Conservation (phyloP, 2,113 vertebrate species). For the Laterallus jamaicensis region DNA sequence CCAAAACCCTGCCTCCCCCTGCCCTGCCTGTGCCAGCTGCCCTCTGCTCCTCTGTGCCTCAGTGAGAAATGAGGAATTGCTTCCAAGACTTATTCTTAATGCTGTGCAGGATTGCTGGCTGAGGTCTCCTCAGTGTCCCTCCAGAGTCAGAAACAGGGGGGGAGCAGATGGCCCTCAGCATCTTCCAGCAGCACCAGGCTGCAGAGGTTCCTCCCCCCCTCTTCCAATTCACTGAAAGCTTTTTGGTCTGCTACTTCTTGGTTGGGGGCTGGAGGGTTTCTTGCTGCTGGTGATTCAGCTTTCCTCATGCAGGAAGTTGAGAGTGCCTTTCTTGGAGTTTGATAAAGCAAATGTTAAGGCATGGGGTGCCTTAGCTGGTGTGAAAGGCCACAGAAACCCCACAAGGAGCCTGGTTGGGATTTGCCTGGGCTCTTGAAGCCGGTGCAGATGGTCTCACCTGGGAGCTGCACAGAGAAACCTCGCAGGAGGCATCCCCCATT, state of each 20-base stretch:
- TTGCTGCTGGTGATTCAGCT: neutral
- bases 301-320: neutral
- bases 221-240: neutral
- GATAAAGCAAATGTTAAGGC: neutral
- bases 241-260: neutral
- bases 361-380: neutral
- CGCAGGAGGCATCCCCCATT: accelerated
- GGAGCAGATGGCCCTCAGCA: neutral
- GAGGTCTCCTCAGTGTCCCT: neutral
- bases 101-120: accelerated
- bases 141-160: neutral
- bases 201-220: neutral
- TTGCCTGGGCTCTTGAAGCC: neutral
- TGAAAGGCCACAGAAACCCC: neutral
- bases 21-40: neutral
- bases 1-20: neutral
- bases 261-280: neutral
- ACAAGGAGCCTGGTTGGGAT: neutral
- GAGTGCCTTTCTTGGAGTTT: neutral
- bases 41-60: neutral
- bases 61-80: neutral
- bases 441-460: neutral
- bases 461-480: neutral
- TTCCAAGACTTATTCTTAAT: neutral
- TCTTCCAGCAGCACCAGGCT: neutral